Conservation (phyloP, 2,113 vertebrate species). For the Oncorhynchus nerka region DNA sequence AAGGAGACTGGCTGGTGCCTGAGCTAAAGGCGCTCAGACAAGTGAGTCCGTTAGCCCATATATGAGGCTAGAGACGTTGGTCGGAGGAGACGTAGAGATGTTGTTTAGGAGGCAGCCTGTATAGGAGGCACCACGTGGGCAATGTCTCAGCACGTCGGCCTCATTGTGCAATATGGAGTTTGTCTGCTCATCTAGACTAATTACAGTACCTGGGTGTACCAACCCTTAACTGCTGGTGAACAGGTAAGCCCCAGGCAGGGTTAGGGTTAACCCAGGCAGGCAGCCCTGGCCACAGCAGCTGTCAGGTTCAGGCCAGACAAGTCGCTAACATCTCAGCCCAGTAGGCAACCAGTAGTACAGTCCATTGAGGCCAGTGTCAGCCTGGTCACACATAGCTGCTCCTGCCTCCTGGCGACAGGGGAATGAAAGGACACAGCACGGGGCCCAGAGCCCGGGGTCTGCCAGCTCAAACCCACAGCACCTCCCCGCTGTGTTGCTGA, state of each 20-base stretch:
- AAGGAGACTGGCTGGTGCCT: background rate
- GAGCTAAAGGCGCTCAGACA: no score
- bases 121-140: background rate
- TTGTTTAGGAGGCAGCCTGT: background rate
- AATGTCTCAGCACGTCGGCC: constrained; percentile 6
- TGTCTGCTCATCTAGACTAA: constrained; percentile 36
- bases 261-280: background rate
- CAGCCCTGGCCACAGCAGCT: constrained; percentile 28
- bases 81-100: no score
- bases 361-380: background rate
- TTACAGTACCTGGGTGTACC: constrained; percentile 27
- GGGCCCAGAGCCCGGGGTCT: background rate
- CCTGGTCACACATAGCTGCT: background rate
- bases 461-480: constrained; percentile 22
- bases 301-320: constrained; percentile 36
- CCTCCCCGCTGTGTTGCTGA: constrained; percentile 37
- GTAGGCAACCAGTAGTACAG: constrained; percentile 19
- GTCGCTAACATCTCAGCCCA: background rate
- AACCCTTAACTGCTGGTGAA: constrained; percentile 29
- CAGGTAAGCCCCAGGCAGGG: constrained; percentile 42
- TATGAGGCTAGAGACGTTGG: no score
- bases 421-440: background rate
- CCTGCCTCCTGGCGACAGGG: background rate
- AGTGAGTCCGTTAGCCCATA: no score
- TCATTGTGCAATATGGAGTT: constrained; percentile 51